Conservation (phyloP, 92 coral and sea anemone genomes). For the Desmophyllum pertusum region DNA sequence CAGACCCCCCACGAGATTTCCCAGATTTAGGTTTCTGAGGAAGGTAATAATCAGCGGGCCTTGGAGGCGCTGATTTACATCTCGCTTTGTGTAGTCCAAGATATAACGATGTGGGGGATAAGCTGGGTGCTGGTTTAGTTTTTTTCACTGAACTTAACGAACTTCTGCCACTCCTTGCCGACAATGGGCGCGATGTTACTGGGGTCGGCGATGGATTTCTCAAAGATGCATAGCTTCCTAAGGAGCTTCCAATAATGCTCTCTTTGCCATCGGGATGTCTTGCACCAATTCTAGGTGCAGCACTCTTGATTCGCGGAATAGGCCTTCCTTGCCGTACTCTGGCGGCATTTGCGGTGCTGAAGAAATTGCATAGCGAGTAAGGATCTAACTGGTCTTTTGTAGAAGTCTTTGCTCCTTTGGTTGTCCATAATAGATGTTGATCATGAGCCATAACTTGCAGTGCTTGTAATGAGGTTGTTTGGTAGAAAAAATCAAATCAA, state of each 20-base stretch:
- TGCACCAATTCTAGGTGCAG: conserved; percentile 49
- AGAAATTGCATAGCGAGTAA: conserved; percentile 61
- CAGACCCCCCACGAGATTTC: conserved; percentile 48
- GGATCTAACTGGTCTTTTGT: conserved; percentile 61
- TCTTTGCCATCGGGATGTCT: conserved; percentile 5
- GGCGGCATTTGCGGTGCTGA: conserved; percentile 39
- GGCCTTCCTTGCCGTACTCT: conserved; percentile 25
- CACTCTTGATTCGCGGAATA: conserved; percentile 65
- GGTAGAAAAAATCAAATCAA: not conserved
- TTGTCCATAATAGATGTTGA: conserved; percentile 66
- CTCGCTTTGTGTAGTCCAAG: conserved; percentile 64
- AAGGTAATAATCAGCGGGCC: conserved; percentile 47
- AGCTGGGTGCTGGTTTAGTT: not conserved
- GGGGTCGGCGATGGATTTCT: conserved; percentile 84
- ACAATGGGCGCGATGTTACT: conserved; percentile 77
- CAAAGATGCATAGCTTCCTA: conserved; percentile 39
- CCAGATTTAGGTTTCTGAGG: conserved; percentile 61
- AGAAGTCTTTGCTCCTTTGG: conserved; percentile 50
- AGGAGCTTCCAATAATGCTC: conserved; percentile 40
- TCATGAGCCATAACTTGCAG: conserved; percentile 41
- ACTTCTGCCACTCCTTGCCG: conserved; percentile 78
- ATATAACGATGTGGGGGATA: conserved; percentile 63
- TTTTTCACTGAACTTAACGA: conserved; percentile 20
- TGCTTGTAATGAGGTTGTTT: not conserved
- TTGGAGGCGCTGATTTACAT: conserved; percentile 86